Evolutionary conservation across 2,888 invertebrate genomes (phyloP).

Genomic region (Drosophila aldrichi): DNA sequence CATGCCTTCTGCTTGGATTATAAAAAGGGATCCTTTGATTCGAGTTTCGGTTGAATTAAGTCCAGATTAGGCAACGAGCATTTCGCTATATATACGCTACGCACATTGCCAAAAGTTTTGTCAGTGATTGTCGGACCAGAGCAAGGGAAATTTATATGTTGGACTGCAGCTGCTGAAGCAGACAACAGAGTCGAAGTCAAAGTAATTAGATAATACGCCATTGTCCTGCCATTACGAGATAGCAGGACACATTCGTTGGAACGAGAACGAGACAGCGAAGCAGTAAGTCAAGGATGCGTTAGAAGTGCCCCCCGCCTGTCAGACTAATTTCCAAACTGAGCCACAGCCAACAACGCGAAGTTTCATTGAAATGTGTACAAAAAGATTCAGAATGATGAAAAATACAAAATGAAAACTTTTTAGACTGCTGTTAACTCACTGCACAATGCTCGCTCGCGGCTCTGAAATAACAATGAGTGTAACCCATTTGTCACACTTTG

Average conservation of each 20-base stretch:
- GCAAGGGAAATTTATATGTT: conserved; percentile 9
- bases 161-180: not conserved
- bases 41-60: not conserved
- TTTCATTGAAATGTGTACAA: conserved; percentile 23
- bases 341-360: conserved; percentile 8
- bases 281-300: not conserved
- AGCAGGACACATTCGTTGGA: conserved; percentile 1
- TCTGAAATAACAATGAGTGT: not conserved
- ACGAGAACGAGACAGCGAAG: not conserved
- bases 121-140: not conserved
- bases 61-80: conserved; percentile 2
- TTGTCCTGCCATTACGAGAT: conserved; percentile 35
- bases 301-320: conserved; percentile 13
- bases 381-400: not conserved
- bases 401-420: not conserved
- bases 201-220: conserved; percentile 43
- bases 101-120: conserved; percentile 1
- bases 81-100: not conserved
- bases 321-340: conserved; percentile 43
- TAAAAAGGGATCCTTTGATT: conserved; percentile 22
- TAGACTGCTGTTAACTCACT: not conserved
- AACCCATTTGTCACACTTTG: no score
- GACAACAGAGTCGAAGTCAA: conserved; percentile 17
- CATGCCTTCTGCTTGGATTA: conserved; percentile 10
- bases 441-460: not conserved